Percentiles rank a stretch among this genome's conserved stretches.
These are phyloP conservation scores for Hoplostethus mediterraneus DNA, from an alignment of 2,797 vertebrate species.

Conservation along the genomic window DNA sequence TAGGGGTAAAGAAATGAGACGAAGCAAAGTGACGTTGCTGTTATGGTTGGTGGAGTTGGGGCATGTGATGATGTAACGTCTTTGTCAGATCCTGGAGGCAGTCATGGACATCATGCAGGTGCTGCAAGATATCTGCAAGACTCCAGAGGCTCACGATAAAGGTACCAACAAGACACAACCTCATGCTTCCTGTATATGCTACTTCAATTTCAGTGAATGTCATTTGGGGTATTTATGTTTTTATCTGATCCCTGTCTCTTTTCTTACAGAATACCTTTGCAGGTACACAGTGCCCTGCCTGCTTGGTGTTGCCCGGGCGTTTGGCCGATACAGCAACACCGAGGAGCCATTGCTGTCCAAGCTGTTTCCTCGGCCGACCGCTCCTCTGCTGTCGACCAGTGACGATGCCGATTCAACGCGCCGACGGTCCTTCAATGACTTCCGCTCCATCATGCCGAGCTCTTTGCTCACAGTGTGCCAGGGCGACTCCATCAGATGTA, in stretches of 20 bases:
- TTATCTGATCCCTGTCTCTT: background rate
- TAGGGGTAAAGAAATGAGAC: background rate
- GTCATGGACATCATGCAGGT: conserved; percentile 92
- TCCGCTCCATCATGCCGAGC: conserved; percentile 96
- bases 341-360: conserved; percentile 95
- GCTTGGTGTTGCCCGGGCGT: conserved; percentile 94
- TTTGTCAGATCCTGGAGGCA: conserved; percentile 90
- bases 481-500: conserved; percentile 90
- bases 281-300: conserved; percentile 92
- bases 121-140: conserved; percentile 91
- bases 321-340: conserved; percentile 94
- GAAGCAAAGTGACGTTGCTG: background rate
- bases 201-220: background rate
- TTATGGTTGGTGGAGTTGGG: background rate
- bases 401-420: conserved; percentile 88
- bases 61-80: background rate
- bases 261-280: conserved; percentile 90
- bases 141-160: conserved; percentile 91
- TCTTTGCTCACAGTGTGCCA: conserved; percentile 92
- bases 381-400: conserved; percentile 77
- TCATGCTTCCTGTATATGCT: background rate
- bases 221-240: background rate
- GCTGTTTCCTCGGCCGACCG: conserved; percentile 90
- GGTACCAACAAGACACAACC: conserved; percentile 74
- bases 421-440: conserved; percentile 96